Percentiles rank a stretch among this genome's conserved stretches.
These are phyloP conservation scores for Acanthosoma haemorrhoidale DNA, from an alignment of 2,888 invertebrate species.

Conservation along the genomic window DNA sequence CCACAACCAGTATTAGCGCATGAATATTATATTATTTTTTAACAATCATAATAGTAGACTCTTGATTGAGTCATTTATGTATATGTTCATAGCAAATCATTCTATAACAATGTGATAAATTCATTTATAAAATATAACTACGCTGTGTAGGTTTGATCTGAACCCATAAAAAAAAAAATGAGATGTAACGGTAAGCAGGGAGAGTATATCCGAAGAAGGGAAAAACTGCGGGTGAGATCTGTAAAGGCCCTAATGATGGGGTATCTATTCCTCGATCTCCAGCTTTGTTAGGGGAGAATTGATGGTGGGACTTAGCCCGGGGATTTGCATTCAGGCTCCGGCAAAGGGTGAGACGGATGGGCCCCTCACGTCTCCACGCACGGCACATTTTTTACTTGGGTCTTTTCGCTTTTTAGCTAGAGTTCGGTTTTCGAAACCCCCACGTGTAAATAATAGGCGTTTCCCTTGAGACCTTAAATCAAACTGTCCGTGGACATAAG, in stretches of 20 bases:
- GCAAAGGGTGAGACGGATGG: slow-evolving; percentile 2
- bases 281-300: slow-evolving; percentile 3
- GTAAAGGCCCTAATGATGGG: slow-evolving; percentile 11
- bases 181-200: not conserved
- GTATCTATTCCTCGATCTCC: slow-evolving; percentile 15
- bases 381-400: not conserved
- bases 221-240: not conserved
- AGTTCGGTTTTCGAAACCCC: not conserved
- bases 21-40: too few relatives aligned
- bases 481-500: not conserved
- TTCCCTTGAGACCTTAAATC: slow-evolving; percentile 1
- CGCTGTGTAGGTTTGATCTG: too few relatives aligned
- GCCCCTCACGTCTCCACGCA: not conserved
- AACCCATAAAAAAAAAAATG: too few relatives aligned
- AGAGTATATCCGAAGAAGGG: not conserved
- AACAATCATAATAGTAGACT: too few relatives aligned
- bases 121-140: too few relatives aligned
- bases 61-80: too few relatives aligned
- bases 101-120: too few relatives aligned
- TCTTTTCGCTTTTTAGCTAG: not conserved
- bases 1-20: too few relatives aligned
- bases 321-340: slow-evolving; percentile 2
- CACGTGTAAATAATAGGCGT: not conserved
- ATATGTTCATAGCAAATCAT: too few relatives aligned
- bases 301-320: not conserved